Percentiles rank a stretch among this genome's conserved stretches.
These are phyloP conservation scores for Parauchenoglanis ngamensis DNA, from an alignment of 2,797 vertebrate species.

Conservation along the genomic window DNA sequence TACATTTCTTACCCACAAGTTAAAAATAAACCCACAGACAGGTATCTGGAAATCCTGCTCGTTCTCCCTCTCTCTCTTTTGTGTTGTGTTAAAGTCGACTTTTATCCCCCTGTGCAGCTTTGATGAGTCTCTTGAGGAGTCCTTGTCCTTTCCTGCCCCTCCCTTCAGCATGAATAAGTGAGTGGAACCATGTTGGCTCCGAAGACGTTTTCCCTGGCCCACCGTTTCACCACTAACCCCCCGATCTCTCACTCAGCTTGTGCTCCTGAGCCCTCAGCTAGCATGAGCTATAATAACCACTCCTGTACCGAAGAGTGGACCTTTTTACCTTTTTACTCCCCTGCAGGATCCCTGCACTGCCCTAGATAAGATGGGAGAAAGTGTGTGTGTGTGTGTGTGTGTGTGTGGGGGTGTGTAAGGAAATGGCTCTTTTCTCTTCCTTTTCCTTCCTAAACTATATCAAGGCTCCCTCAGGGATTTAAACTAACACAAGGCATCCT, in stretches of 20 bases:
- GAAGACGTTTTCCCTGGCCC: conserved; percentile 17
- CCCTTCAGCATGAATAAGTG: conserved; percentile 81
- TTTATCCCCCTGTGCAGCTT: conserved; percentile 73
- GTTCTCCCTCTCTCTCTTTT: background rate
- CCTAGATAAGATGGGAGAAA: conserved; percentile 60
- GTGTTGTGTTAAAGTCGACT: conserved; percentile 54
- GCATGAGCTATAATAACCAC: conserved; percentile 53
- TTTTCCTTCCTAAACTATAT: conserved; percentile 59
- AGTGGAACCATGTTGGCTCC: conserved; percentile 66
- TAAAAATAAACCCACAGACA: background rate
- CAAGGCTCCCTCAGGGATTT: conserved; percentile 59
- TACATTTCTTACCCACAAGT: background rate
- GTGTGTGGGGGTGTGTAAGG: conserved; percentile 39
- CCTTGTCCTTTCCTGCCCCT: conserved; percentile 71
- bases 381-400: conserved; percentile 56
- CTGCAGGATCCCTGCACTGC: conserved; percentile 55
- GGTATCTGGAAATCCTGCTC: conserved; percentile 1
- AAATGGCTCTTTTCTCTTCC: conserved; percentile 30
- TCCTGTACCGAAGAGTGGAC: conserved; percentile 37
- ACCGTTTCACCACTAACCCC: conserved; percentile 71
- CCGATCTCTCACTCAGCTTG: conserved; percentile 40
- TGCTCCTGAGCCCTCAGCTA: conserved; percentile 54
- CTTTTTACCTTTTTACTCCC: background rate
- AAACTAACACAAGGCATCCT: conserved; percentile 63
- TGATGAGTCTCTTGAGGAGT: conserved; percentile 79